These are phyloP conservation scores for Plagiodera versicolora DNA, from an alignment of 2,888 invertebrate genomes.

Conservation along the genomic window DNA sequence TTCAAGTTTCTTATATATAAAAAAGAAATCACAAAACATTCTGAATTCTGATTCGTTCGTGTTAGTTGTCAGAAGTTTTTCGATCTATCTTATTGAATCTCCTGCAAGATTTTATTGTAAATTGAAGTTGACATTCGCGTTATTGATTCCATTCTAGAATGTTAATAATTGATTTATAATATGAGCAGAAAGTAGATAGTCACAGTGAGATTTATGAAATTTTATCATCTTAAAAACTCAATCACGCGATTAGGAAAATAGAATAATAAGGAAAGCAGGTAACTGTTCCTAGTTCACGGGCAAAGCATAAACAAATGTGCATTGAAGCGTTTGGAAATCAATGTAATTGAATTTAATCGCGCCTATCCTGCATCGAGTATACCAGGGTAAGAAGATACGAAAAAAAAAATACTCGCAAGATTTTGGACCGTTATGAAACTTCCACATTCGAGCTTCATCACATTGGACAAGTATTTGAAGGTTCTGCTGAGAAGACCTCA, in stretches of 20 bases:
- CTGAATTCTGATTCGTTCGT: no score
- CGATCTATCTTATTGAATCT: no score
- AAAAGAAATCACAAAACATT: no score
- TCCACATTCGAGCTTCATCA: no score
- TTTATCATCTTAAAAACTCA: background rate
- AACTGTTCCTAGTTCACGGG: background rate
- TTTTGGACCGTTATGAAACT: no score
- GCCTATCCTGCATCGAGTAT: background rate
- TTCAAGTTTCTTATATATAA: no score
- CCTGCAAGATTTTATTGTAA: no score
- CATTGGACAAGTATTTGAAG: no score
- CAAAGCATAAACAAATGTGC: background rate
- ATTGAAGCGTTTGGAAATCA: background rate
- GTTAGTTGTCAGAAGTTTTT: no score
- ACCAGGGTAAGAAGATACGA: background rate
- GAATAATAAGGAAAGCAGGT: background rate
- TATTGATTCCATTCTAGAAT: background rate
- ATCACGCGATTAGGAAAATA: background rate
- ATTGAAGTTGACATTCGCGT: no score
- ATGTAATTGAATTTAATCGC: background rate
- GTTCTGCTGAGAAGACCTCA: no score
- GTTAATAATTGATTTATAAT: background rate
- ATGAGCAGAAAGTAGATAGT: background rate
- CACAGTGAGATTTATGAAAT: background rate
- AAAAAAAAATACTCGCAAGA: background rate